Evolutionary conservation across 23 tunicate species (phyloP).

Genomic region (Halocynthia aurantium): DNA sequence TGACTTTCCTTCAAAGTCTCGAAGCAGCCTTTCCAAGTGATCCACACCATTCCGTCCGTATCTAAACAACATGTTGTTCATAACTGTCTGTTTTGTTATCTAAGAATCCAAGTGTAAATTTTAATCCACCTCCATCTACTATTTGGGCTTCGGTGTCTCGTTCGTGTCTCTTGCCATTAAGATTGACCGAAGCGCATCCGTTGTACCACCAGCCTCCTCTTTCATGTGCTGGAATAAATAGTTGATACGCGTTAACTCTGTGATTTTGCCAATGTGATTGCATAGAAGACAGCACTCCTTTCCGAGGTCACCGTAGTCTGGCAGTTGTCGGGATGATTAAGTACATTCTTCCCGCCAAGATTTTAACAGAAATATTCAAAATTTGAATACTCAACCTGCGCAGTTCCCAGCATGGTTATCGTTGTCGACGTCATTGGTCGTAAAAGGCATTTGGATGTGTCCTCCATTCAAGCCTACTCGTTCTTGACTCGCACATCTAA

Average conservation of each 20-base stretch:
- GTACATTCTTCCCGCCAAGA: not conserved
- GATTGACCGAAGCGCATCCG: slow-evolving; percentile 34
- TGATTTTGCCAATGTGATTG: not conserved
- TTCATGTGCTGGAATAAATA: not conserved
- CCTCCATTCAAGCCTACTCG: not conserved
- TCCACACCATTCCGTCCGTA: slow-evolving; percentile 48
- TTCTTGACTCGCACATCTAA: too few relatives aligned
- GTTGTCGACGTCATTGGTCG: slow-evolving; percentile 40
- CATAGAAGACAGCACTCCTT: not conserved
- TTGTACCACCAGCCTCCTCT: slow-evolving; percentile 65
- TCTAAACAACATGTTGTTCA: slow-evolving; percentile 7
- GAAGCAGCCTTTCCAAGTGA: slow-evolving; percentile 31
- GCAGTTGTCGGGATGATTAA: not conserved
- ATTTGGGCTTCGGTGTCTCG: not conserved
- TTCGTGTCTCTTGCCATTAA: slow-evolving; percentile 22
- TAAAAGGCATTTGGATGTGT: slow-evolving; percentile 21
- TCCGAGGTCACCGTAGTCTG: not conserved
- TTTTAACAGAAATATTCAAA: not conserved
- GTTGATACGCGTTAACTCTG: not conserved
- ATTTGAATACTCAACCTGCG: slow-evolving; percentile 28
- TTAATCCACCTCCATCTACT: slow-evolving; percentile 2
- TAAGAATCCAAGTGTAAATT: not conserved
- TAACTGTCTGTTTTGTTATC: too few relatives aligned
- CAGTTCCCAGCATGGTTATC: slow-evolving; percentile 27
- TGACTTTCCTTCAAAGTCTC: slow-evolving; percentile 33